Evolutionary conservation across 2,888 invertebrate species (phyloP), one percentile per base, ranked within the genome.

Genomic region (Gnatocerus cornutus): DNA sequence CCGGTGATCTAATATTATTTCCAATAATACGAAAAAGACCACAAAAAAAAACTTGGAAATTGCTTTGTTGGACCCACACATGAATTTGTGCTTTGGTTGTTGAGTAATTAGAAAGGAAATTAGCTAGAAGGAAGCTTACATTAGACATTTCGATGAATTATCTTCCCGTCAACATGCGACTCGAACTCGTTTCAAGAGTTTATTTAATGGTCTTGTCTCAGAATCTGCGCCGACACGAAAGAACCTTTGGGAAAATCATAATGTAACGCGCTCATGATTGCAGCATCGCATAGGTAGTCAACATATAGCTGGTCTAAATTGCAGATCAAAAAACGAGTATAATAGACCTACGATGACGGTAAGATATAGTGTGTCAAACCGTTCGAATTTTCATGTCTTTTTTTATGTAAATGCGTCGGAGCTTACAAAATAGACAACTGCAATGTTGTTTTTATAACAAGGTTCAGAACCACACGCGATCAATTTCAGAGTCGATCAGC

Each of bases 361-460:
- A 12, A 41, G 10, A 33, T 41, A n/a, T 41, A 10, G 41, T 62
- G 13, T 62, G 48, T 33, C 55, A 55, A 55, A 10, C 7, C 13
- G 41, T 37, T 13, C 13, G 48, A 39, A 45, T 41, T 61, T 59
- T 43, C 37, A 62, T 61, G 62, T 9, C 53, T 69, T 69, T 69
- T 64, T 69, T 66, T 69, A 69, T 69, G 66, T 66, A 69, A 69
- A 69, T 69, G 63, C 45, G 62, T 50, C 55, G 43, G 69, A 50
- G 66, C 41, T 61, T 62, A 65, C 69, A 69, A 69, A 64, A 69
- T 69, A 69, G 69, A 69, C 69, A 66, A 69, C 69, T 69, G 69
- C 69, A 69, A 69, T 69, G 69, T 69, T 69, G 69, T 69, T 69
- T 69, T 69, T 69, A 69, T 69, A 69, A 69, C 69, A 69, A 69